Evolutionary conservation across 2,888 invertebrate genomes (phyloP).

Genomic region (Agriotes lineatus): DNA sequence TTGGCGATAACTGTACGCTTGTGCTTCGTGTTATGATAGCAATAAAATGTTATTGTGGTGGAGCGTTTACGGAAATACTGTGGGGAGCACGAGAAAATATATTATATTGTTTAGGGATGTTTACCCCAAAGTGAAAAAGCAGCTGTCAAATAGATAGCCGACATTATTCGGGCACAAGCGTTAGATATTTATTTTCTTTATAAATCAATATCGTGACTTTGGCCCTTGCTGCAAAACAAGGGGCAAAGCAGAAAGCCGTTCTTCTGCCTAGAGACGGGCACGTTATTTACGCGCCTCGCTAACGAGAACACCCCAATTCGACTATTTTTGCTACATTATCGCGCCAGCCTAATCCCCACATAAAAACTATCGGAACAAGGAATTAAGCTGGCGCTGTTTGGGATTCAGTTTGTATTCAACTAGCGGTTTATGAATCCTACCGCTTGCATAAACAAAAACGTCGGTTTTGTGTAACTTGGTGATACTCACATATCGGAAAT

Average conservation of each 20-base stretch:
- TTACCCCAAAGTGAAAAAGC: conserved; percentile 50
- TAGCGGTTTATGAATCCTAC: no score
- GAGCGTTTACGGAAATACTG: conserved; percentile 48
- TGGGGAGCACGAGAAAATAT: conserved; percentile 43
- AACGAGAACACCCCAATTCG: conserved; percentile 6
- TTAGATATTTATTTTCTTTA: conserved; percentile 51
- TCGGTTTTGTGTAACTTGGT: no score
- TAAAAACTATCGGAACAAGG: conserved; percentile 15
- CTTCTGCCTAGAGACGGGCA: background rate
- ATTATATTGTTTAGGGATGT: conserved; percentile 47
- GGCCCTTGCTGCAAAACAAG: conserved; percentile 23
- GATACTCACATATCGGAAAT: no score
- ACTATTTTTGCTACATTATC: conserved; percentile 19
- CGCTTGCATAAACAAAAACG: no score
- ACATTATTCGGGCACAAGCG: conserved; percentile 51
- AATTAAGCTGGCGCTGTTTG: background rate
- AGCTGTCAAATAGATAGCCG: conserved; percentile 51
- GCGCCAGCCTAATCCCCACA: conserved; percentile 2
- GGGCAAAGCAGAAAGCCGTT: conserved; percentile 7
- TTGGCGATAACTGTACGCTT: conserved; percentile 40
- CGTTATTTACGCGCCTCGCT: conserved; percentile 13
- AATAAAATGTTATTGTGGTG: conserved; percentile 51
- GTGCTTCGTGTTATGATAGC: conserved; percentile 46
- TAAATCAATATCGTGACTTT: conserved; percentile 40
- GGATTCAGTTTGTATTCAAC: background rate